Evolutionary conservation across 35 echinoderm and acorn worm species (phyloP).

Genomic region (Ophiothrix spiculata): DNA sequence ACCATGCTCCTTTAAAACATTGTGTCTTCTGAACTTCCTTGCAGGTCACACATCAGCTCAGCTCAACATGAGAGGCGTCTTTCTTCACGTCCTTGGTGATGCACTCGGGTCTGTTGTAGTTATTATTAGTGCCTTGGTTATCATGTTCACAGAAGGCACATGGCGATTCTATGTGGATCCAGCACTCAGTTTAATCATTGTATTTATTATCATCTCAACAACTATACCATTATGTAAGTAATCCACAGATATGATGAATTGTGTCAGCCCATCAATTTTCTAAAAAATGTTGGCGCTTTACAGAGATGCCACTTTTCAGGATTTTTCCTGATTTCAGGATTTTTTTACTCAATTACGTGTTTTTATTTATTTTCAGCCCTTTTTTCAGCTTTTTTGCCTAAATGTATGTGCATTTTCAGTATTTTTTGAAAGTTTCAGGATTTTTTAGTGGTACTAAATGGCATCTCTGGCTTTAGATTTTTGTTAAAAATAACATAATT

Average conservation of each 20-base stretch:
- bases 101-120: constrained; percentile 93
- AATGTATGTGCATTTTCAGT: too few relatives aligned
- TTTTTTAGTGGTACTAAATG: not conserved
- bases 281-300: constrained; percentile 10
- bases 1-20: too few relatives aligned
- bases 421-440: too few relatives aligned
- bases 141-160: constrained; percentile 44
- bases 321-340: too few relatives aligned
- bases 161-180: constrained; percentile 85
- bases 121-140: constrained; percentile 88
- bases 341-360: too few relatives aligned
- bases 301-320: too few relatives aligned
- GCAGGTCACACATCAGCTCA: constrained; percentile 56
- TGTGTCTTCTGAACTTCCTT: too few relatives aligned
- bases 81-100: constrained; percentile 91
- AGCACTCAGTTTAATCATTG: constrained; percentile 87
- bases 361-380: too few relatives aligned
- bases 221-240: constrained; percentile 90
- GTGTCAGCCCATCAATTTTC: too few relatives aligned
- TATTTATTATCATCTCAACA: constrained; percentile 74
- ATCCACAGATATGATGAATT: not conserved
- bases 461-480: not conserved
- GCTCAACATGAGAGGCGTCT: constrained; percentile 97
- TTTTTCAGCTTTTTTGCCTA: too few relatives aligned
- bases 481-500: not conserved